phyloP scores from a whole-genome alignment of 2,888 invertebrate species.

The Malacosoma neustria region DNA sequence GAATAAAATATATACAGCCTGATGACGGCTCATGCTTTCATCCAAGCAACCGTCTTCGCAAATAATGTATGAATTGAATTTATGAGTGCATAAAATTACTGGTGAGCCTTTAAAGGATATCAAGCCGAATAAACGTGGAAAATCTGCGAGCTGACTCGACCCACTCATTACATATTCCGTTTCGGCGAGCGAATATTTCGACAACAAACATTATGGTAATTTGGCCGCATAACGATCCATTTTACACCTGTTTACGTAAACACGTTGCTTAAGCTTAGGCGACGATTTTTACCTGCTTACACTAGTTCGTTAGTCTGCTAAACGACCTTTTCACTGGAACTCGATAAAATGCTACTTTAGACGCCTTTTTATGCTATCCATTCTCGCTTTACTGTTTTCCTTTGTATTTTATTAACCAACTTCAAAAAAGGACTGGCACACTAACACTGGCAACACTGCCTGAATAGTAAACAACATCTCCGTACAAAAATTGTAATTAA shows the following conservation, averaged over 20 bases:
- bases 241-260: slow-evolving; percentile 70
- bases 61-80: slow-evolving; percentile 44
- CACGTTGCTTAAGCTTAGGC: slow-evolving; percentile 48
- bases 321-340: slow-evolving; percentile 23
- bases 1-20: too few relatives aligned
- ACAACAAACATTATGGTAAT: slow-evolving; percentile 71
- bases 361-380: not conserved
- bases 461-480: too few relatives aligned
- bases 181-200: slow-evolving; percentile 61
- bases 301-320: slow-evolving; percentile 25
- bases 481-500: too few relatives aligned
- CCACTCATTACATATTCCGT: slow-evolving; percentile 61
- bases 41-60: too few relatives aligned
- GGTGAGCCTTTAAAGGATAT: slow-evolving; percentile 46
- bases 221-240: slow-evolving; percentile 57
- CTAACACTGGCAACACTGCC: too few relatives aligned
- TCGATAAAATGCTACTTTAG: slow-evolving; percentile 4
- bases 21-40: too few relatives aligned
- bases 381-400: slow-evolving; percentile 5
- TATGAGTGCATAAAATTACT: slow-evolving; percentile 48
- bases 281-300: slow-evolving; percentile 40
- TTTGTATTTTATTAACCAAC: slow-evolving; percentile 2
- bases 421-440: too few relatives aligned
- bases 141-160: slow-evolving; percentile 46
- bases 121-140: slow-evolving; percentile 45